A percentile compares a stretch with the other conserved stretches of the same genome.
Conservation (phyloP, 2,113 vertebrate genomes). For the Ictalurus furcatus region DNA sequence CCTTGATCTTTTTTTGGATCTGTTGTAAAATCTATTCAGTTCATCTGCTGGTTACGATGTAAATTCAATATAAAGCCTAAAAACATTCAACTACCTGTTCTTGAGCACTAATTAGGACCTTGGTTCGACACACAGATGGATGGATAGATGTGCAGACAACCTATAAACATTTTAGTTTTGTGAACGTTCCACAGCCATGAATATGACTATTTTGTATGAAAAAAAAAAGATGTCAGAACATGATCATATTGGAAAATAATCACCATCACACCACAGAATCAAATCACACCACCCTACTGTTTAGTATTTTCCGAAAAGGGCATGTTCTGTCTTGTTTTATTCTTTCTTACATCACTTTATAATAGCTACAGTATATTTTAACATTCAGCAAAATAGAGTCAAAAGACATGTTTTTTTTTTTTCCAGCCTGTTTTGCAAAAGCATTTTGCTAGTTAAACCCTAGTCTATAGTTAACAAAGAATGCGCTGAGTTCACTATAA, state of each 20-base stretch:
- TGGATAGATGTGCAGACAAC: background rate
- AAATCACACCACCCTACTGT: background rate
- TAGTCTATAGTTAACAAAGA: background rate
- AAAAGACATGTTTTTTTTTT: background rate
- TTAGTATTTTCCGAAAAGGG: background rate
- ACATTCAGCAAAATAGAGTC: constrained; percentile 1
- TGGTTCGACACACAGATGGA: background rate
- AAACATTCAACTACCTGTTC: background rate
- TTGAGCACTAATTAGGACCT: background rate
- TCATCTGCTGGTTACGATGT: background rate
- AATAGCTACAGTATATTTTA: background rate
- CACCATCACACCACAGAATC: background rate
- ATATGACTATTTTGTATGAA: background rate
- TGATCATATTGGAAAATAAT: background rate
- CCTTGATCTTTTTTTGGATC: background rate
- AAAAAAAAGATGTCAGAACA: background rate
- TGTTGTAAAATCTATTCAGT: background rate
- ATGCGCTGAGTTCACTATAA: constrained; percentile 19
- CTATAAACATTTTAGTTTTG: background rate
- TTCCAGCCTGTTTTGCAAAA: background rate
- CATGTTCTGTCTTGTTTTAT: background rate
- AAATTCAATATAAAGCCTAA: background rate
- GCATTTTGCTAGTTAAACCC: constrained; percentile 6
- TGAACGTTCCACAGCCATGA: background rate
- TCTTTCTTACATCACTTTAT: background rate